Base-by-base conservation (phyloP, 2,797 vertebrate species). In the Myripristis murdjan region DNA sequence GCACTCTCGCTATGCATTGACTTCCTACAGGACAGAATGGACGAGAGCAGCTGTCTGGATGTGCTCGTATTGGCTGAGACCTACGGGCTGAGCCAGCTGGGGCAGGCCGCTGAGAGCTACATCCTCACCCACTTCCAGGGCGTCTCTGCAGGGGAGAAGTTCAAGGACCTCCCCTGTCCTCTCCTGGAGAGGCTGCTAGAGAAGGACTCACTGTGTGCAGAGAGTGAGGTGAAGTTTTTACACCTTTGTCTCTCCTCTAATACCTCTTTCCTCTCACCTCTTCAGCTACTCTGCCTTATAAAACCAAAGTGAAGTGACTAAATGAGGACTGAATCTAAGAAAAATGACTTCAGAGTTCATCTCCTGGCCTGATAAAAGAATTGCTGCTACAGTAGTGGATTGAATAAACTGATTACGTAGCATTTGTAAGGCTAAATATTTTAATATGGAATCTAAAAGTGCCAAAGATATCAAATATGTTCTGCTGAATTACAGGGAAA, bases 1-100 rank as follows among this genome's bases (percentile, higher is more conserved):
- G 93, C 94, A 22, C 86, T 95, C 70, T 92, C 85, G 2, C 91
- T 96, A 66, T 96, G 15, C 80, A 94, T 61, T 87, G 39, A 70
- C 49, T 77, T 77, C 24, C 44, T 74, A 33, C 39, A 9, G 57
- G 41, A 48, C 4, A 31, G 37, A 35, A 75, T 70, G 65, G 70
- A 77, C 39, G 73, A 79, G 18, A 67, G 39, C 60, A 59, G 10
- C 56, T 75, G 61, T 67, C 31, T 70, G 14, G 75, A 80, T n/a
- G 63, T 70, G 44, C 57, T 79, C 53, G 65, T 83, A 23, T 68
- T 75, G 43, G 67, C 71, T 44, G 70, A 77, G 47, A 62, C 66
- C 3, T 66, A 59, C 15, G 71, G 18, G 5, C 31, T 81, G 35
- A 20, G 41, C 18, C 55, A 49, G 3, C 49, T 77, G n/a, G 37